phyloP scores from a whole-genome alignment of 2,888 invertebrate species.

The Netelia inedita region DNA sequence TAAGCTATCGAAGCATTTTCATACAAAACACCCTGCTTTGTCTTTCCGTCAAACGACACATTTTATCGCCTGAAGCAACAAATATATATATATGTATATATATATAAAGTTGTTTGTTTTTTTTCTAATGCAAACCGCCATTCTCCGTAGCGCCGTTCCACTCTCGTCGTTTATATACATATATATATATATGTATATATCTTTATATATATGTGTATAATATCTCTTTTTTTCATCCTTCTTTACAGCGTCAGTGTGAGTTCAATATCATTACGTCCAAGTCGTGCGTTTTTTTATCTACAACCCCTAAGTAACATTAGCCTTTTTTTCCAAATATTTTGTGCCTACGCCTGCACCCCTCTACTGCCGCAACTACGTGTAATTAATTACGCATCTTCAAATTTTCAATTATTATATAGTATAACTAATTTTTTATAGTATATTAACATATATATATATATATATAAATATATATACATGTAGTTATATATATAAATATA shows the following conservation, averaged over 20 bases:
- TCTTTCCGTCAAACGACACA: slow-evolving; percentile 62
- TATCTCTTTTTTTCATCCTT: slow-evolving; percentile 9
- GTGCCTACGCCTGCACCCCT: slow-evolving; percentile 80
- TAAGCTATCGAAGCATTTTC: slow-evolving; percentile 15
- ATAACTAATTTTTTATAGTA: slow-evolving; percentile 36
- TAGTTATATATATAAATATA: slow-evolving; percentile 4
- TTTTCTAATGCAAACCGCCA: slow-evolving; percentile 48
- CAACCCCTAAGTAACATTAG: slow-evolving; percentile 75
- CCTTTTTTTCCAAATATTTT: slow-evolving; percentile 56
- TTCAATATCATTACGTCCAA: slow-evolving; percentile 69
- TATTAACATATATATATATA: slow-evolving; percentile 13
- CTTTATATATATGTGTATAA: background rate
- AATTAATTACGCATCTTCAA: slow-evolving; percentile 62
- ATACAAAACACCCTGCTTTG: slow-evolving; percentile 30
- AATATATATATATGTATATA: background rate
- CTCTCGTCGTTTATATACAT: slow-evolving; percentile 68
- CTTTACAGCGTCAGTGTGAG: slow-evolving; percentile 71
- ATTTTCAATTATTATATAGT: slow-evolving; percentile 48
- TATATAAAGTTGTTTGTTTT: background rate
- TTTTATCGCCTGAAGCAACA: slow-evolving; percentile 30
- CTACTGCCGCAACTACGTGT: slow-evolving; percentile 76
- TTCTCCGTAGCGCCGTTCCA: slow-evolving; percentile 73
- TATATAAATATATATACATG: slow-evolving; percentile 10
- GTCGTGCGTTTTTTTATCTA: slow-evolving; percentile 78
- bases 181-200: background rate